Conservation (phyloP, 2,797 vertebrate species). For the Graptemys geographica region DNA sequence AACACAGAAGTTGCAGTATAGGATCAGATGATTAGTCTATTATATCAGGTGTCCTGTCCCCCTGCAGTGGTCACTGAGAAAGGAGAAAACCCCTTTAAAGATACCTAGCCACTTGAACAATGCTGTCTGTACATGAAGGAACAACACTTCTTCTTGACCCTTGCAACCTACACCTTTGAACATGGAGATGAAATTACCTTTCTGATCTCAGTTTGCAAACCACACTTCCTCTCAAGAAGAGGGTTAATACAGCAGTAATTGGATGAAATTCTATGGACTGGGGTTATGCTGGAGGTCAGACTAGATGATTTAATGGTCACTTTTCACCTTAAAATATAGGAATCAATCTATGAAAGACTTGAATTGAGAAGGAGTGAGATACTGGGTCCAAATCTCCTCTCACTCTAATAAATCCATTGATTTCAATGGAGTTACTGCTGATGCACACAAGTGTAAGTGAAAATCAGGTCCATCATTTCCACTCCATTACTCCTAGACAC, state of each 20-base stretch:
- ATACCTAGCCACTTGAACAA: neutral
- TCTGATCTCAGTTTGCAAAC: neutral
- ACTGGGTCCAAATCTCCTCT: neutral
- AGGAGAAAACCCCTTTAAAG: neutral
- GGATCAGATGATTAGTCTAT: neutral
- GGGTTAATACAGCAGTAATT: neutral
- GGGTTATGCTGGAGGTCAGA: neutral
- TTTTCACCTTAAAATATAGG: neutral
- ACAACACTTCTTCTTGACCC: neutral
- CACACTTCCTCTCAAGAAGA: neutral
- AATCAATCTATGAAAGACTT: constrained; percentile 4
- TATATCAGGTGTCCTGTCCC: neutral
- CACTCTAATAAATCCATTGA: constrained; percentile 20
- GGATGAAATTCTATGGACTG: neutral
- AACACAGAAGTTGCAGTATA: neutral
- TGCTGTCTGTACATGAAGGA: neutral
- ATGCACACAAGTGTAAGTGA: constrained; percentile 19
- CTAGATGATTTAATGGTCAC: neutral
- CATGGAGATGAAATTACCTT: neutral
- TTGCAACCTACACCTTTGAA: neutral
- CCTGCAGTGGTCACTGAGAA: neutral
- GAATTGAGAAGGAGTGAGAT: neutral
- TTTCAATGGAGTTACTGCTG: neutral
- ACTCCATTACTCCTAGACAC: rapidly evolving
- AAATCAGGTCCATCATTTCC: constrained; percentile 39